phyloP scores from a whole-genome alignment of 2,797 vertebrate genomes.

The Carcharodon carcharias region DNA sequence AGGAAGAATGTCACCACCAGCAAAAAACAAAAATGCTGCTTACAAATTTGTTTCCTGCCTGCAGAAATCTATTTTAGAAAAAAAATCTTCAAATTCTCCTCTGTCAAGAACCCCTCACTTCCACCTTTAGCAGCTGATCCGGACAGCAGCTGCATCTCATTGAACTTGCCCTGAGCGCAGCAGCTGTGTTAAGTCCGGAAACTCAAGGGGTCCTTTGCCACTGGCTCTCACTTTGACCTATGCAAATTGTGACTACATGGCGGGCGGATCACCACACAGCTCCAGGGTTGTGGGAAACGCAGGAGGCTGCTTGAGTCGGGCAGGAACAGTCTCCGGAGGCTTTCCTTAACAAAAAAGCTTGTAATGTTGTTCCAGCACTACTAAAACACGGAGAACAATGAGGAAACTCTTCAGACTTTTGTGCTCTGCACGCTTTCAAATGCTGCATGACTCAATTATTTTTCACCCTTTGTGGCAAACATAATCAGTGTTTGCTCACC shows the following conservation, averaged over 20 bases:
- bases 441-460: neutral
- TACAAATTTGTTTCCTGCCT: conserved; percentile 28
- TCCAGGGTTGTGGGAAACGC: neutral
- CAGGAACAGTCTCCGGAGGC: neutral
- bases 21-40: neutral
- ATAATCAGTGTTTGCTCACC: neutral
- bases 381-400: neutral
- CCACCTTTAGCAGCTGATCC: conserved; percentile 24
- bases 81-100: neutral
- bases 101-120: neutral
- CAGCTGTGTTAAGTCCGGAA: conserved; percentile 25
- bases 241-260: neutral
- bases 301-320: neutral
- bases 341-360: neutral
- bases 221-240: neutral
- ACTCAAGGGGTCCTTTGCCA: neutral
- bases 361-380: neutral
- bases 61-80: neutral
- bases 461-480: conserved; percentile 1
- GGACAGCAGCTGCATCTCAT: conserved; percentile 1
- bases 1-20: neutral
- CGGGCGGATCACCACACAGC: neutral
- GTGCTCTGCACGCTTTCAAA: neutral
- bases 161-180: conserved; percentile 14
- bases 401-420: neutral